phyloP scores from a whole-genome alignment of 2,797 vertebrate species.

The Brachyalestes nurse region DNA sequence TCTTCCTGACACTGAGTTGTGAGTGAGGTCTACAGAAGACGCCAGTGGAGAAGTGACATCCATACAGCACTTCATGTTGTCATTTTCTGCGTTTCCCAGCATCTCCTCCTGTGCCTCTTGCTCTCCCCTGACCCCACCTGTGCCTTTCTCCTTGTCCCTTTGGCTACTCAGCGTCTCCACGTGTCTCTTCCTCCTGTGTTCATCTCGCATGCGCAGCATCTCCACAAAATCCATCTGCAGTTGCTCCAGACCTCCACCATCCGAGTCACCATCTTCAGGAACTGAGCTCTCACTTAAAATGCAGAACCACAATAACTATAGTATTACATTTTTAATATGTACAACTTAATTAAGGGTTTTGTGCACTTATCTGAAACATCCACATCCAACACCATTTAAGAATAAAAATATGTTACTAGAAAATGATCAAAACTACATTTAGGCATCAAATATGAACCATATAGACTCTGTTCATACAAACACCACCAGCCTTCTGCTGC shows the following conservation, averaged over 20 bases:
- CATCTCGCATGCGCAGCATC: constrained; percentile 75
- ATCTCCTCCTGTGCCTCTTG: constrained; percentile 52
- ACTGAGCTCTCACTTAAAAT: constrained; percentile 18
- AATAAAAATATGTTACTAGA: neutral
- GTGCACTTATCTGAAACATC: neutral
- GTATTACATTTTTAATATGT: neutral
- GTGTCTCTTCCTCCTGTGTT: constrained; percentile 70
- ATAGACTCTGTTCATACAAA: no score
- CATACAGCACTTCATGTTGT: constrained; percentile 3
- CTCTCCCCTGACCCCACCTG: neutral
- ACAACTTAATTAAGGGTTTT: neutral
- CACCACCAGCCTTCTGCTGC: no score
- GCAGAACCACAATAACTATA: neutral
- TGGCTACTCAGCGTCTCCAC: constrained; percentile 74
- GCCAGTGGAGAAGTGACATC: constrained; percentile 7
- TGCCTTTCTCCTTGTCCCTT: constrained; percentile 70
- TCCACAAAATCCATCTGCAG: constrained; percentile 74
- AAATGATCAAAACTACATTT: neutral
- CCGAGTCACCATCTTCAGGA: constrained; percentile 35
- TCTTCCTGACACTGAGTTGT: neutral
- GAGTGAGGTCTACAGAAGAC: constrained; percentile 4
- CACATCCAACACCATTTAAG: neutral
- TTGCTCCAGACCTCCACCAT: constrained; percentile 62
- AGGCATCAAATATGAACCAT: neutral
- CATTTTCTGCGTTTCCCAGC: constrained; percentile 51